Percentiles rank a stretch among this genome's conserved stretches.
These are phyloP conservation scores for Etheostoma perlongum DNA, from an alignment of 2,797 vertebrate genomes.

Conservation along the genomic window DNA sequence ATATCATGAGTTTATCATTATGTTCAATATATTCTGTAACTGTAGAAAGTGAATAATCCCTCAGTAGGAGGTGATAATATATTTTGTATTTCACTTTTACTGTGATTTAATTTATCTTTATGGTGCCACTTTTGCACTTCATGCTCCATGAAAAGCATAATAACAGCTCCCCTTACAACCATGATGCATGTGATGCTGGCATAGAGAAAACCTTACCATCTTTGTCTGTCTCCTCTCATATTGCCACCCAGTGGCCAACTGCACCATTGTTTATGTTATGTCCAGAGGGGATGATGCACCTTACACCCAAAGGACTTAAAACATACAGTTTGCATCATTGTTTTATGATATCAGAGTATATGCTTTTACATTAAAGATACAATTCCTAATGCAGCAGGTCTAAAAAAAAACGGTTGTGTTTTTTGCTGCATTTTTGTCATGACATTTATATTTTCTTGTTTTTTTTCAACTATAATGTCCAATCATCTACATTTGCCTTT, in stretches of 20 bases:
- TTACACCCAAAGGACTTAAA: slow-evolving; percentile 13
- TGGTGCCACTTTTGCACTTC: slow-evolving; percentile 15
- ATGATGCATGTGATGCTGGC: neutral
- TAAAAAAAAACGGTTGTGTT: neutral
- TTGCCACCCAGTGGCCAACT: slow-evolving; percentile 50
- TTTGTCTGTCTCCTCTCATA: slow-evolving; percentile 8
- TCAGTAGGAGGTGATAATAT: slow-evolving; percentile 42
- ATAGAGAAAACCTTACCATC: neutral
- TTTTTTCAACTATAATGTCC: neutral
- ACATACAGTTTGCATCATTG: slow-evolving; percentile 23
- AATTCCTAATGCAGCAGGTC: slow-evolving; percentile 17
- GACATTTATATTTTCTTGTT: neutral
- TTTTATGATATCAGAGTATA: slow-evolving; percentile 17
- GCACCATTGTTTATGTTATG: neutral
- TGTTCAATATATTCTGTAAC: slow-evolving; percentile 51
- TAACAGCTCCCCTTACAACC: neutral
- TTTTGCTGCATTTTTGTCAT: neutral
- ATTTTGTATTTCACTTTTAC: slow-evolving; percentile 46
- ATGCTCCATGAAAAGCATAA: neutral
- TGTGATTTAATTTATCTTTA: slow-evolving; percentile 56
- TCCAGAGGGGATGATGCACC: slow-evolving; percentile 24
- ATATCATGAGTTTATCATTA: slow-evolving; percentile 51
- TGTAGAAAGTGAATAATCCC: slow-evolving; percentile 49
- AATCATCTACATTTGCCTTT: neutral
- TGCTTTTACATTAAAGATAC: slow-evolving; percentile 61